These are phyloP conservation scores for Porites lobata DNA, from an alignment of 92 coral and sea anemone genomes.

Conservation along the genomic window DNA sequence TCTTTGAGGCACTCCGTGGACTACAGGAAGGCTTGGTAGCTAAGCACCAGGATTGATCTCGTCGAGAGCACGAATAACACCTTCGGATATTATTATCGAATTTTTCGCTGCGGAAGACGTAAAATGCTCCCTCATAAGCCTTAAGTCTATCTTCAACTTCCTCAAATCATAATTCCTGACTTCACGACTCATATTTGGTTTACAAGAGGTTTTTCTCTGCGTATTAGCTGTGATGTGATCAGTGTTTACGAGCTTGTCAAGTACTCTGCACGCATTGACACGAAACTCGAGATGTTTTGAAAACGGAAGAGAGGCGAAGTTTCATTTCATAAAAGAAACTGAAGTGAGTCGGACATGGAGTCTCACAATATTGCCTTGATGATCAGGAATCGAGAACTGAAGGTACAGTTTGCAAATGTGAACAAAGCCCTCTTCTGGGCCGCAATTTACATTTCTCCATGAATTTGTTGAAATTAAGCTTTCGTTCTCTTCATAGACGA, in stretches of 20 bases:
- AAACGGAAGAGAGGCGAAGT: conserved; percentile 1
- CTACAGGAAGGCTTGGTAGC: conserved; percentile 37
- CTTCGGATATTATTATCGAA: not conserved
- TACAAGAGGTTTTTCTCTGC: not conserved
- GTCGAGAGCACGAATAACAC: conserved; percentile 7
- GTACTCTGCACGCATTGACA: conserved; percentile 19
- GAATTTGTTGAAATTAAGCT: not conserved
- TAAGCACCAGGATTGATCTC: conserved; percentile 24
- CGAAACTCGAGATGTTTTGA: conserved; percentile 39
- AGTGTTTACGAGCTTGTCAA: conserved; percentile 28
- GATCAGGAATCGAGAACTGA: conserved; percentile 83
- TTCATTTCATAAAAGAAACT: conserved; percentile 13
- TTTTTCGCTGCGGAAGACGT: not conserved
- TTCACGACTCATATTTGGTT: not conserved
- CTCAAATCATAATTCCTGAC: not conserved
- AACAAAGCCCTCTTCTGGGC: not conserved
- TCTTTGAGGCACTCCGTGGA: not conserved
- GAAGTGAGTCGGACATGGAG: conserved; percentile 44
- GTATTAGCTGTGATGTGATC: not conserved
- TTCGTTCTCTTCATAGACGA: conserved; percentile 67
- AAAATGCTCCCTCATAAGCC: not conserved
- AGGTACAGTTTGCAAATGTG: conserved; percentile 63
- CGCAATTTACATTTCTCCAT: conserved; percentile 1
- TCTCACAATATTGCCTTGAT: conserved; percentile 72
- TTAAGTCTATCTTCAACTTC: conserved; percentile 5